Conservation (phyloP, 2,113 vertebrate genomes). For the Fukomys damarensis region DNA sequence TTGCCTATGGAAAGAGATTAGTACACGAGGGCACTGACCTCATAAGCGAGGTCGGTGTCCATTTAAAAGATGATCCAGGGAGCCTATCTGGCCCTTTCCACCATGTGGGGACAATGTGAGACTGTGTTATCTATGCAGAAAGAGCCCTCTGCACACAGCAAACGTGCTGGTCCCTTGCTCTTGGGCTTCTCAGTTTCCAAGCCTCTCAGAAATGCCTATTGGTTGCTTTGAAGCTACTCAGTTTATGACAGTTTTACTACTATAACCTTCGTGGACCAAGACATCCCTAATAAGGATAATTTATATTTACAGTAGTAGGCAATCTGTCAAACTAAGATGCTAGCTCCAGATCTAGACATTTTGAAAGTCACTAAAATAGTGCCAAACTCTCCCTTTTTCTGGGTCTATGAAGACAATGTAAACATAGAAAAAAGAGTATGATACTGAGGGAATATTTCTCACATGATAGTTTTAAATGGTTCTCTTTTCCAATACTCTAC, state of each 20-base stretch:
- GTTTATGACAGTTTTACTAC: not conserved
- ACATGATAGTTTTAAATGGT: not conserved
- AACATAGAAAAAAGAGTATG: not conserved
- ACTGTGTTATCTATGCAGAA: not conserved
- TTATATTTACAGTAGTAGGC: not conserved
- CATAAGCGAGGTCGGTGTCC: not conserved
- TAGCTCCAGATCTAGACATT: not conserved
- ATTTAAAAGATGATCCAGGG: not conserved
- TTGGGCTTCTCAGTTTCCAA: not conserved
- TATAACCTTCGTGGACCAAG: not conserved
- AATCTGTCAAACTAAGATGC: not conserved
- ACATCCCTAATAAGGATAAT: not conserved
- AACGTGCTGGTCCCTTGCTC: not conserved
- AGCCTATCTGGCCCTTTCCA: not conserved
- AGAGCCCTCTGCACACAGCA: fast-evolving
- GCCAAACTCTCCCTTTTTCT: not conserved
- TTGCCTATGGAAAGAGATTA: not conserved
- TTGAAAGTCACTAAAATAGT: not conserved
- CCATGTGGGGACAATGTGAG: not conserved
- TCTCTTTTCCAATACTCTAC: not conserved
- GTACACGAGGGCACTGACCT: not conserved
- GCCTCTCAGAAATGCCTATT: not conserved
- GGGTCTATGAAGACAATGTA: not conserved
- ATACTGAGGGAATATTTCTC: not conserved
- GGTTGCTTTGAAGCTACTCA: not conserved